Base-by-base conservation (phyloP, 2,888 invertebrate species). In the Parascotia fuliginaria region DNA sequence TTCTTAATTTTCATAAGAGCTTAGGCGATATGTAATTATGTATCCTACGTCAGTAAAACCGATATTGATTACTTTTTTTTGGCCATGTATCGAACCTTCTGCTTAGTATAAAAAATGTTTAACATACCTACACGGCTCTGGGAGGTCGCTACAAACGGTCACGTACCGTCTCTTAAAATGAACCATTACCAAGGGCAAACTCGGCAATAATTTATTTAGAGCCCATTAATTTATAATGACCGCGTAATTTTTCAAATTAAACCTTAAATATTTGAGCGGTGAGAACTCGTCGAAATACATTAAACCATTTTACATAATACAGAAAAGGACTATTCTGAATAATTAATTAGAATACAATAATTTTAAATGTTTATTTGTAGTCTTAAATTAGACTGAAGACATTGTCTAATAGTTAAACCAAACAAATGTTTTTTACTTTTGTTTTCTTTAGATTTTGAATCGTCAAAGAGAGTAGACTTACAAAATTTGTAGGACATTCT, bases 281-380 rank as follows among this genome's bases (percentile, higher is more conserved):
- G 9, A 15, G 13, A 32, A 40, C 27, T 40, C 29, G 19, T 40
- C 11, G 36, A 14, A 34, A 46, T 34, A 40, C 40, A 46, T 40
- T 46, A 40, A 19, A 46, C 27, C 33, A 22, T 19, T 46, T 32
- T 40, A 33, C 32, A 46, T 46, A 28, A 46, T 34, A 46, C 28
- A 40, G n/a, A 33, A 16, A 32, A 27, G 32, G 39, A 45, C 27
- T 27, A 15, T 33, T 45, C 32, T 33, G 31, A 31, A 45, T 33
- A n/a, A n/a, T n/a, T 38, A 38, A 37, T 37, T 44, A 29, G 29
- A 13, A 44, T n/a, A 9, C 9, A 14, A 1, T 9, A 33, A 15
- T 16, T 16, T n/a, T 13, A 24, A 5, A 19, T 5, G 19, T 24
- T 24, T 24, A 7, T 9, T 11, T 22, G 6, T 24, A 22, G 5